Evolutionary conservation across 1,140 invertebrate genomes (phyloP).

Genomic region (Rhyacophila brunnea): DNA sequence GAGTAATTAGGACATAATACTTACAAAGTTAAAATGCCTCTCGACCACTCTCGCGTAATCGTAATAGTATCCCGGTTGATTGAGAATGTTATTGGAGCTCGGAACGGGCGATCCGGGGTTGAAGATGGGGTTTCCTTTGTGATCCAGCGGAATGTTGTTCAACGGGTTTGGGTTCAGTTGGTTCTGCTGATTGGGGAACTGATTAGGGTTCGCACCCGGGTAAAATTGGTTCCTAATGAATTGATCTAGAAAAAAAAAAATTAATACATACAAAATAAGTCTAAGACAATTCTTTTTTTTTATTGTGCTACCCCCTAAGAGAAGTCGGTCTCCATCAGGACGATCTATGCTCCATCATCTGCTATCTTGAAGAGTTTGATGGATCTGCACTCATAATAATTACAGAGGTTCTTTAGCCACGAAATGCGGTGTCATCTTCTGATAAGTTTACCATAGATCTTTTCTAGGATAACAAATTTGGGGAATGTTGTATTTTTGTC

Average conservation of each 20-base stretch:
- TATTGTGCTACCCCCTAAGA: no score
- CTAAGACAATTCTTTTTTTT: background rate
- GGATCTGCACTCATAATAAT: no score
- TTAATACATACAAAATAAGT: conserved; percentile 5
- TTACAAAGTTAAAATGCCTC: conserved; percentile 72
- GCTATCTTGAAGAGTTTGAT: no score
- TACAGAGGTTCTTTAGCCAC: no score
- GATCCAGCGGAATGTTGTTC: conserved; percentile 33
- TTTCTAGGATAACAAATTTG: no score
- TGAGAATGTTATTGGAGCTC: conserved; percentile 49
- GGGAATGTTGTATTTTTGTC: no score
- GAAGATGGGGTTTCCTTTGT: conserved; percentile 36
- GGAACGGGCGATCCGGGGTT: conserved; percentile 38
- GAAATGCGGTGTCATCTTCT: no score
- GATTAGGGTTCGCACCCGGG: conserved; percentile 17
- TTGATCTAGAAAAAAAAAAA: conserved; percentile 24
- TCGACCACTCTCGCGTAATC: conserved; percentile 61
- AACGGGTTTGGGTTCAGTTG: background rate
- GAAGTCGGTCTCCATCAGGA: no score
- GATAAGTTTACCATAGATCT: no score
- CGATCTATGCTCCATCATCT: no score
- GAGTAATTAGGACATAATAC: no score
- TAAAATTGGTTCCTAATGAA: conserved; percentile 28
- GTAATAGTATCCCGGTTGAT: conserved; percentile 53
- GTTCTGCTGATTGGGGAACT: background rate